Percentiles rank a stretch among this genome's conserved stretches.
These are phyloP conservation scores for Stenotaenia linearis DNA, from an alignment of 2,888 invertebrate species.

Conservation along the genomic window DNA sequence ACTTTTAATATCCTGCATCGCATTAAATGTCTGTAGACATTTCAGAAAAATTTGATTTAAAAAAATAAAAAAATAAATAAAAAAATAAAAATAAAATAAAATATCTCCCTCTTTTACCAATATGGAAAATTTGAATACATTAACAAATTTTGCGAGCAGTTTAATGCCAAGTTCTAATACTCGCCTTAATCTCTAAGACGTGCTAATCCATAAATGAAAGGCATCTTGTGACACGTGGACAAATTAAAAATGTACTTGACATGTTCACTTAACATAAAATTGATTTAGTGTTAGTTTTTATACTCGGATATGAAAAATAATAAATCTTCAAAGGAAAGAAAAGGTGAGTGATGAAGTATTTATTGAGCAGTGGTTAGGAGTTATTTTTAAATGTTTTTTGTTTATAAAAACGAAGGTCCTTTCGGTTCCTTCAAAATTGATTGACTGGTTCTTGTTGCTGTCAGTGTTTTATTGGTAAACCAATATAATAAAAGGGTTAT, in stretches of 20 bases:
- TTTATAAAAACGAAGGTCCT: neutral
- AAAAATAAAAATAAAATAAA: neutral
- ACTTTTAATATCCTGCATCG: neutral
- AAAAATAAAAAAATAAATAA: neutral
- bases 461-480: neutral
- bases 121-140: neutral
- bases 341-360: neutral
- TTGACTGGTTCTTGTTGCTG: constrained; percentile 16
- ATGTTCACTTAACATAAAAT: neutral
- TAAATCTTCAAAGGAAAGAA: neutral
- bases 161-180: neutral
- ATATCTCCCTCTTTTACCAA: neutral
- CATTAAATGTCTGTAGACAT: neutral
- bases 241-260: neutral
- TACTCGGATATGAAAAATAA: neutral
- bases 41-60: neutral
- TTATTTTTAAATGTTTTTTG: neutral
- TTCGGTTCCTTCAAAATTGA: neutral
- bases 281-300: neutral
- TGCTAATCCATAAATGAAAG: constrained; percentile 14
- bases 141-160: constrained; percentile 3
- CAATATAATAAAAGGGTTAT: constrained; percentile 21
- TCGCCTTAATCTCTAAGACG: neutral
- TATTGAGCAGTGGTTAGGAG: neutral
- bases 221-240: neutral